Evolutionary conservation across 2,113 vertebrate species (phyloP), one percentile per base, ranked within the genome.

Genomic region (Girardinichthys multiradiatus): DNA sequence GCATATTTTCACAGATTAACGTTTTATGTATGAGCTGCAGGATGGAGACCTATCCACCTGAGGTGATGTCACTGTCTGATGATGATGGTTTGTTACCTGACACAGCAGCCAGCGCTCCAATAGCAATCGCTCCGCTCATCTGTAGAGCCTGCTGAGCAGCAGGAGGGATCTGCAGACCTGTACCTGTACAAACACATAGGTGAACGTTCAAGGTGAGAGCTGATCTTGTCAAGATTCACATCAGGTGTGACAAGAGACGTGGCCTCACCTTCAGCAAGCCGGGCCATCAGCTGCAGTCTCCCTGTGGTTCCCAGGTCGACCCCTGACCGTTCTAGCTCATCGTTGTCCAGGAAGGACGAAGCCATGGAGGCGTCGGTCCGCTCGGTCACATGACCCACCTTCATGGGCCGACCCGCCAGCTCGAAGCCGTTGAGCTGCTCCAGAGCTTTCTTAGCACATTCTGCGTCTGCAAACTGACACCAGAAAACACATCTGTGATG

Each of bases 391-490:
- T 99, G 96, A n/a, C 97, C 97, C 29, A 99, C 97, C 91, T 99
- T 99, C 98, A 99, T 99, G 6, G 98, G 96, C 4, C 97, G 95
- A 2, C 98, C 98, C 0, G 98, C 98, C 87, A 99, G 83, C 82
- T 99, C 97, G 72, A 99, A 99, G 21, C 97, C 97, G 73, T 99
- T 98, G 30, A 99, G 94, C 81, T 99, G 98, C 81, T 99, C 98
- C 89, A 99, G 87, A 28, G 98, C 98, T 80, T 99, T 99, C 90
- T 99, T 97, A 48, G 98, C 98, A 91, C 97, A 99, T 84, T 98
- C 98, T 0, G 97, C 96, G 48, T 98, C 97, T 61, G 97, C 91
- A 87, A 99, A 99, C 98, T 98, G 67, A 74, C 5, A 31, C 6
- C 13, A 35, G 9, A 69, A 19, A n/a, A 12, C 9, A 29, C 11